These are phyloP conservation scores for Pseudomyrmex pallidus DNA, from an alignment of 1,140 invertebrate species.

Conservation along the genomic window DNA sequence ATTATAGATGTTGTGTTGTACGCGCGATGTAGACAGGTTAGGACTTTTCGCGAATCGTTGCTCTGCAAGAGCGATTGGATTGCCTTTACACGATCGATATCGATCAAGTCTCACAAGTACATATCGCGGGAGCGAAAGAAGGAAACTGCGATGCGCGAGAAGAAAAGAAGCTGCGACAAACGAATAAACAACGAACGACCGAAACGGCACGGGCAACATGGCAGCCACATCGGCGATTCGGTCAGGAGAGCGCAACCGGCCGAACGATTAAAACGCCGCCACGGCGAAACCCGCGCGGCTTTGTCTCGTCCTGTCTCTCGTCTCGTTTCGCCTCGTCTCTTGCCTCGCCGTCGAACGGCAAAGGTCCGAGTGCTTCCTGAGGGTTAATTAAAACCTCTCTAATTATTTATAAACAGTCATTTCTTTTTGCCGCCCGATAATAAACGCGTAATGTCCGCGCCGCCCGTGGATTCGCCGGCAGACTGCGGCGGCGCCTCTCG, in stretches of 20 bases:
- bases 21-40: slow-evolving; percentile 19
- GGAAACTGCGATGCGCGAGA: not conserved
- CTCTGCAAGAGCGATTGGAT: slow-evolving; percentile 37
- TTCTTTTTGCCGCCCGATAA: slow-evolving; percentile 80
- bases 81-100: slow-evolving; percentile 62
- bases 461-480: slow-evolving; percentile 66
- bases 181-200: not conserved
- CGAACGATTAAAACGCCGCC: slow-evolving; percentile 71
- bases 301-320: slow-evolving; percentile 45
- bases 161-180: slow-evolving; percentile 42
- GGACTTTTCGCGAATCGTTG: slow-evolving; percentile 22
- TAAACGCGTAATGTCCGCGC: slow-evolving; percentile 77
- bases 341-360: slow-evolving; percentile 61
- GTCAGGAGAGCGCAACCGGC: slow-evolving; percentile 55
- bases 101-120: slow-evolving; percentile 73
- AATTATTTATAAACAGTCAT: slow-evolving; percentile 86
- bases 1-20: not conserved
- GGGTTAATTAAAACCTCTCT: slow-evolving; percentile 85
- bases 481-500: not conserved
- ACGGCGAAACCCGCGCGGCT: not conserved
- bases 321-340: slow-evolving; percentile 30
- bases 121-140: slow-evolving; percentile 60
- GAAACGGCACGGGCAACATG: slow-evolving; percentile 46
- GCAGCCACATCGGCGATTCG: slow-evolving; percentile 33
- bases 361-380: slow-evolving; percentile 77